Evolutionary conservation across 2,797 vertebrate species (phyloP), one percentile per base, ranked within the genome.

Genomic region (Syndactyla subalaris): DNA sequence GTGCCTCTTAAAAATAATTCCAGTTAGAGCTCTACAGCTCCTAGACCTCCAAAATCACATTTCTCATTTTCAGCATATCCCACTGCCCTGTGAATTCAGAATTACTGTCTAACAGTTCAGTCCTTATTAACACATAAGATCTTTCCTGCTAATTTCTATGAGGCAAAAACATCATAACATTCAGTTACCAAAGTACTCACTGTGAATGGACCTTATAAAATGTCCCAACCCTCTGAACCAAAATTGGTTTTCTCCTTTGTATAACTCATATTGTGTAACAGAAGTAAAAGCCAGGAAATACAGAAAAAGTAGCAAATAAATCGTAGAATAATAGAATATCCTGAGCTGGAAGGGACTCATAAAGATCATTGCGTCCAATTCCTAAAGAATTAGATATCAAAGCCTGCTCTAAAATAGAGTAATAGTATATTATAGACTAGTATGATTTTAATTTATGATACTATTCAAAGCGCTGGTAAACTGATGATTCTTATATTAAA

Each of bases 401-500:
- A 48, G 16, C 12, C 66, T 90, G 26, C 30, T 78, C n/a, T 14
- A 59, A 75, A 71, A 59, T 16, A 54, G 1, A 59, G 20, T 36
- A 65, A 24, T 46, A 65, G 5, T 34, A 26, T 65, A 34, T 18
- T 65, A 19, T n/a, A 45, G 30, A n/a, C 41, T n/a, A 45, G 30
- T 18, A 5, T 45, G 15, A 65, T 71, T 91, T 92, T 14, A 76
- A 65, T 86, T 61, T 61, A 75, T 8, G 52, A 61, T 74, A 91
- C 17, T 32, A 59, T 39, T 74, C 36, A 68, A 91, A 49, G 54
- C 80, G 34, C 62, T 75, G 46, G 23, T 45, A 15, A 55, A 51
- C 52, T 75, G 62, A 45, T 84, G 74, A 85, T 26, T 90, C 81
- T 65, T 88, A 20, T 41, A 29, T 52, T 62, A 82, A 91, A 96